Percentiles rank a stretch among this genome's conserved stretches.
phyloP scores from a whole-genome alignment of 2,113 vertebrate genomes.

The Dipodomys merriami region DNA sequence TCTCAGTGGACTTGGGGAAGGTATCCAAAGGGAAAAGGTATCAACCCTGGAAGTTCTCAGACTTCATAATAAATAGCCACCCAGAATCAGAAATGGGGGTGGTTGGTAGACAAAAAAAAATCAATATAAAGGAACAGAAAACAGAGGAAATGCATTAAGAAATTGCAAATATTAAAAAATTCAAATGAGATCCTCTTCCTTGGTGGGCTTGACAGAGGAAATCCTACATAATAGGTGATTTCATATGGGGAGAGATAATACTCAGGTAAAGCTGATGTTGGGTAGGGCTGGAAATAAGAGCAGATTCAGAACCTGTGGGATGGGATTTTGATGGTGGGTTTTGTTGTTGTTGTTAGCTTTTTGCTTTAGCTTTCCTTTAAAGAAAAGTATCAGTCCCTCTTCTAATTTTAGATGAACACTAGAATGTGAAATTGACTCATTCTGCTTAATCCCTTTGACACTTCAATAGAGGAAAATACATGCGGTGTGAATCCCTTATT shows the following conservation, averaged over 20 bases:
- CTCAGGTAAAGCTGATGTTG: background rate
- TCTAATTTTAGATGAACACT: slow-evolving; percentile 39
- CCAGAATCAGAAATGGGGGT: background rate
- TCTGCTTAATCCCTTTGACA: slow-evolving; percentile 40
- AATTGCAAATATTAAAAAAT: background rate
- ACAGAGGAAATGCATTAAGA: background rate
- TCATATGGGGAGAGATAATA: background rate
- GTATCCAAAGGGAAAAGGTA: slow-evolving; percentile 58
- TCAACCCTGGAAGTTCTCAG: slow-evolving; percentile 46
- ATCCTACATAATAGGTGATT: background rate
- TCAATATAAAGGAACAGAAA: no score
- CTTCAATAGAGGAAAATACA: slow-evolving; percentile 42
- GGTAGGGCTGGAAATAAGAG: background rate
- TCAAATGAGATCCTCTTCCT: background rate
- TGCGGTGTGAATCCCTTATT: background rate
- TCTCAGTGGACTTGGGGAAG: background rate
- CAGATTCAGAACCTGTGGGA: background rate
- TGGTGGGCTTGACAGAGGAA: background rate
- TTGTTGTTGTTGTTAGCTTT: background rate
- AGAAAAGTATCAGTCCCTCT: background rate
- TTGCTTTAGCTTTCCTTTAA: background rate
- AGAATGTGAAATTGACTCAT: slow-evolving; percentile 34
- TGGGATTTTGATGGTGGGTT: background rate
- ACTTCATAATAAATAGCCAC: slow-evolving; percentile 40
- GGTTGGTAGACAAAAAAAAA: background rate